phyloP scores from a whole-genome alignment of 2,113 vertebrate species.

The Trachemys scripta region DNA sequence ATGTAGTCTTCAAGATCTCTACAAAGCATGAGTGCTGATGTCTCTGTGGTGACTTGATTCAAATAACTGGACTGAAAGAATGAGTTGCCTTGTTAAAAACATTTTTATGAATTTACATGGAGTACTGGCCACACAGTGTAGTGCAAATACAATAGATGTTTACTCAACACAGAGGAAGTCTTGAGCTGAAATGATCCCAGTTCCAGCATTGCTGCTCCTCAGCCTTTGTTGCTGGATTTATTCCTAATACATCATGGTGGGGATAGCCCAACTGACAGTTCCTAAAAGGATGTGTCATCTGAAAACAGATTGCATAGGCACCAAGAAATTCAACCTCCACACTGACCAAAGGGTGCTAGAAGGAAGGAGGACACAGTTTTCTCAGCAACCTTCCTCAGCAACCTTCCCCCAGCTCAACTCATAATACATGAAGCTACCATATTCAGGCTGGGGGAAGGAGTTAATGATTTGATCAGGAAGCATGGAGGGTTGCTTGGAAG shows the following conservation, averaged over 20 bases:
- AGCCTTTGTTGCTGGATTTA: neutral
- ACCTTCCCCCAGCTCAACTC: neutral
- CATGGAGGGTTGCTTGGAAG: neutral
- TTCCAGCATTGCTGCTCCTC: neutral
- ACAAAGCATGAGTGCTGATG: slow-evolving; percentile 13
- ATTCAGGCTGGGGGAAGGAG: neutral
- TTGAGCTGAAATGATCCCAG: neutral
- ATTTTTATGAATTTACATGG: neutral
- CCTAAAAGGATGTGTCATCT: too few relatives aligned
- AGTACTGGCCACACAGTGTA: neutral
- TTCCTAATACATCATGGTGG: neutral
- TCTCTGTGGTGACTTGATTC: slow-evolving; percentile 15
- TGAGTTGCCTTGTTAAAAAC: neutral
- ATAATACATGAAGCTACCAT: neutral
- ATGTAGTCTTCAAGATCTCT: slow-evolving; percentile 30
- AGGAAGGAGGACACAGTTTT: neutral
- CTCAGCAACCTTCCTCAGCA: neutral
- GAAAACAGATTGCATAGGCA: too few relatives aligned
- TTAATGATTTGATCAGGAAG: neutral
- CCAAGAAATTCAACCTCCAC: neutral
- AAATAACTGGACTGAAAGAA: neutral
- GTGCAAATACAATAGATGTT: rapidly evolving
- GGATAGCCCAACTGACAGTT: too few relatives aligned
- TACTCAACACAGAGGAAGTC: neutral
- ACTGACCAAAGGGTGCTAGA: neutral